Evolutionary conservation across 2,797 vertebrate species (phyloP).

Genomic region (Pterois miles): DNA sequence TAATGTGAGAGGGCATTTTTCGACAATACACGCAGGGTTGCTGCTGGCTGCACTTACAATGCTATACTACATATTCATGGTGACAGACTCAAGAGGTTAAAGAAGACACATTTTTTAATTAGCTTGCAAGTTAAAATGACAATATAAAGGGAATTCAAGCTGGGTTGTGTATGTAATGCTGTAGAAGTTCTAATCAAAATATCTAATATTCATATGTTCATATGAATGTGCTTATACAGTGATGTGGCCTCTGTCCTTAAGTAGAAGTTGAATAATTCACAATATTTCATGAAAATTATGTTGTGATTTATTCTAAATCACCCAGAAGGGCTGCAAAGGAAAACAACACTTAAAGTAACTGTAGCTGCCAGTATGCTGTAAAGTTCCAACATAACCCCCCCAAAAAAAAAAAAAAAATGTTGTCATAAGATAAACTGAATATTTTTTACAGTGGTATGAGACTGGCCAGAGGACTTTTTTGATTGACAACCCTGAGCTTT

Average conservation of each 20-base stretch:
- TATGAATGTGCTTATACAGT: neutral
- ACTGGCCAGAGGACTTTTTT: slow-evolving; percentile 30
- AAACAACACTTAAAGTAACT: neutral
- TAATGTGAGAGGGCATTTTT: neutral
- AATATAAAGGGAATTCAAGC: neutral
- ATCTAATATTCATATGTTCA: neutral
- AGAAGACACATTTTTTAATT: neutral
- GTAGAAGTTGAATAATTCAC: neutral
- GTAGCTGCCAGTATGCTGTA: neutral
- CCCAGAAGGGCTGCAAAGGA: neutral
- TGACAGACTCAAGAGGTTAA: neutral
- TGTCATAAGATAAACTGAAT: neutral
- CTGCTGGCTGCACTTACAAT: neutral
- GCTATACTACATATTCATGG: neutral
- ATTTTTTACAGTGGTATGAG: neutral
- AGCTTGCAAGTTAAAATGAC: neutral
- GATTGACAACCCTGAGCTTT: slow-evolving; percentile 45
- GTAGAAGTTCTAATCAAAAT: neutral
- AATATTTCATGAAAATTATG: neutral
- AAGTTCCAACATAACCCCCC: neutral
- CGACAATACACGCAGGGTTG: neutral
- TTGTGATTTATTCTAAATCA: neutral
- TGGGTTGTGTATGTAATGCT: neutral
- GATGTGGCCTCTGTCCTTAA: neutral
- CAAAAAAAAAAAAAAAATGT: neutral